Evolutionary conservation across 2,113 vertebrate species (phyloP).

Genomic region (Ancistrus triradiatus): DNA sequence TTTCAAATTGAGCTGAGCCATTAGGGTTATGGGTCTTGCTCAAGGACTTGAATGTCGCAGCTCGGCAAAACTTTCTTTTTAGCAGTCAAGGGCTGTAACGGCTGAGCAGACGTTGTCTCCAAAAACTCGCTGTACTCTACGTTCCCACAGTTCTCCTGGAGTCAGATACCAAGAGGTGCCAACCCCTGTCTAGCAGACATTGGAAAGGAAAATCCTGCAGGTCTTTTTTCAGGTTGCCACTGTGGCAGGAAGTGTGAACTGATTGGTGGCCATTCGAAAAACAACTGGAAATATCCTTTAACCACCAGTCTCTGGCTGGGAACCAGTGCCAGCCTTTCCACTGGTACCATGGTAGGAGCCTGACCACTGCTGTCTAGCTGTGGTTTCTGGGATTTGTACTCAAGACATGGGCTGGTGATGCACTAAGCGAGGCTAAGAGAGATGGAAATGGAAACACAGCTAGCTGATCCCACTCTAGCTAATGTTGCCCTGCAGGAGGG

Average conservation of each 20-base stretch:
- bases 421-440: conserved; percentile 5
- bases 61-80: too few species aligned
- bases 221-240: conserved; percentile 3
- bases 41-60: too few species aligned
- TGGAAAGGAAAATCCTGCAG: not conserved
- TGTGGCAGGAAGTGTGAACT: conserved; percentile 5
- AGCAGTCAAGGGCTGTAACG: too few species aligned
- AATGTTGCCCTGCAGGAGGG: not conserved
- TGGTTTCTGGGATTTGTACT: conserved; percentile 2
- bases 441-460: conserved; percentile 27
- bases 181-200: not conserved
- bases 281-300: too few species aligned
- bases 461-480: conserved; percentile 6
- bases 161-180: too few species aligned
- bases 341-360: conserved; percentile 5
- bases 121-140: too few species aligned
- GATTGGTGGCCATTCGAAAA: too few species aligned
- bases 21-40: too few species aligned
- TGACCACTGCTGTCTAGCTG: not conserved
- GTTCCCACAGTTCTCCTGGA: too few species aligned
- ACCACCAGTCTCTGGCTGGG: not conserved
- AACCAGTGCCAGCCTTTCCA: not conserved
- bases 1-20: too few species aligned
- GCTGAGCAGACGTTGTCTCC: too few species aligned
- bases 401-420: conserved; percentile 10